These are phyloP conservation scores for Xylocopa sonorina DNA, from an alignment of 1,140 invertebrate species.

Conservation along the genomic window DNA sequence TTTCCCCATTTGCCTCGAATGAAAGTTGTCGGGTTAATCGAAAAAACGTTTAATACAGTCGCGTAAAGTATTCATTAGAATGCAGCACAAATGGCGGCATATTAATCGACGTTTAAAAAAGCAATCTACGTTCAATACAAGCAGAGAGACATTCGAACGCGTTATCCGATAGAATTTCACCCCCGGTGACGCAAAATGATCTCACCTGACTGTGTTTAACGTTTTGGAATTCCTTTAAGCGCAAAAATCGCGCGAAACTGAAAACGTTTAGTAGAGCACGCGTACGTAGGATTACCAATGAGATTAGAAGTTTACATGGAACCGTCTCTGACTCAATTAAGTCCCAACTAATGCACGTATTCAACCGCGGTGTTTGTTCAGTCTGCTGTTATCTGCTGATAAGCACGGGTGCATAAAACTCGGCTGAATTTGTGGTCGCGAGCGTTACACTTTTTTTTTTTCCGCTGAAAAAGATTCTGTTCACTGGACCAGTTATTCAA, in stretches of 20 bases:
- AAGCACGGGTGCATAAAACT: conserved; percentile 12
- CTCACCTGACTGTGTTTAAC: too few species aligned
- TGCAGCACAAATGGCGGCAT: too few species aligned
- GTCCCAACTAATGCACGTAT: conserved; percentile 1
- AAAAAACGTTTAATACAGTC: too few species aligned
- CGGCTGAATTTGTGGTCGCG: neutral
- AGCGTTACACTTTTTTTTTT: neutral
- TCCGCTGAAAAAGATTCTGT: neutral
- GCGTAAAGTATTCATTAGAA: too few species aligned
- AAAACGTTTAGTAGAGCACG: neutral
- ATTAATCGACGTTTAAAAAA: too few species aligned
- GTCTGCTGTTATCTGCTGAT: conserved; percentile 22
- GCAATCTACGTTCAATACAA: too few species aligned
- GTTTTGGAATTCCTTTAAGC: too few species aligned
- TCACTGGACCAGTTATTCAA: neutral
- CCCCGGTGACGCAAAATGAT: too few species aligned
- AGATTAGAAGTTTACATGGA: neutral
- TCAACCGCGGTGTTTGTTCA: conserved; percentile 6
- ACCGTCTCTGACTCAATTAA: conserved; percentile 13
- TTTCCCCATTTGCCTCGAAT: too few species aligned
- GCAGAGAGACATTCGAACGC: too few species aligned
- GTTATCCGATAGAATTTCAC: too few species aligned
- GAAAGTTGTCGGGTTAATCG: too few species aligned
- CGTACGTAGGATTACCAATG: neutral
- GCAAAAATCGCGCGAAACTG: neutral